These are phyloP conservation scores for Lacanobia oleracea DNA, from an alignment of 2,888 invertebrate species.

Conservation along the genomic window DNA sequence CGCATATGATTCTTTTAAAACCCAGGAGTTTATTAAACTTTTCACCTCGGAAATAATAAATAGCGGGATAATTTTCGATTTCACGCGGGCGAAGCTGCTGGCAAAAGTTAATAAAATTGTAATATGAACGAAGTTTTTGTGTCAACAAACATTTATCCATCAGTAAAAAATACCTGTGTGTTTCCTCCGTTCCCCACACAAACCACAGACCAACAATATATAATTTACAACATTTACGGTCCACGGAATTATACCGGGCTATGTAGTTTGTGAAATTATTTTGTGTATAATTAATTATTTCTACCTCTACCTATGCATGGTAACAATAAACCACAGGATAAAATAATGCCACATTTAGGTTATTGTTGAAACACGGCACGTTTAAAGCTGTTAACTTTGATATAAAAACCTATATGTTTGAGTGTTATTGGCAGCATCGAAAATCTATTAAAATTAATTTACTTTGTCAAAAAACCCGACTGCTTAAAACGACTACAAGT, in stretches of 20 bases:
- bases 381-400: no score
- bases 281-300: slow-evolving; percentile 22
- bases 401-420: no score
- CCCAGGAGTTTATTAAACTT: no score
- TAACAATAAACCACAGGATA: not conserved
- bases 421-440: no score
- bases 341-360: not conserved
- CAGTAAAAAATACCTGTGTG: not conserved
- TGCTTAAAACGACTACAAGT: no score
- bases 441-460: no score
- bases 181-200: not conserved
- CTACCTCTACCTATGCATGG: not conserved
- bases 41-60: no score
- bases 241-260: not conserved
- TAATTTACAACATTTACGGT: slow-evolving; percentile 3
- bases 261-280: slow-evolving; percentile 7
- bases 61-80: no score
- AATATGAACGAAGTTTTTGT: not conserved
- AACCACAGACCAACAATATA: slow-evolving; percentile 23
- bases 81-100: no score
- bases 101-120: not conserved
- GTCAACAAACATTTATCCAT: not conserved
- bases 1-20: no score
- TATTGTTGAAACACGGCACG: no score
- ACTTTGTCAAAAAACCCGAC: no score